Evolutionary conservation across 2,888 invertebrate species (phyloP), one percentile per base, ranked within the genome.

Genomic region (Abscondita cerata): DNA sequence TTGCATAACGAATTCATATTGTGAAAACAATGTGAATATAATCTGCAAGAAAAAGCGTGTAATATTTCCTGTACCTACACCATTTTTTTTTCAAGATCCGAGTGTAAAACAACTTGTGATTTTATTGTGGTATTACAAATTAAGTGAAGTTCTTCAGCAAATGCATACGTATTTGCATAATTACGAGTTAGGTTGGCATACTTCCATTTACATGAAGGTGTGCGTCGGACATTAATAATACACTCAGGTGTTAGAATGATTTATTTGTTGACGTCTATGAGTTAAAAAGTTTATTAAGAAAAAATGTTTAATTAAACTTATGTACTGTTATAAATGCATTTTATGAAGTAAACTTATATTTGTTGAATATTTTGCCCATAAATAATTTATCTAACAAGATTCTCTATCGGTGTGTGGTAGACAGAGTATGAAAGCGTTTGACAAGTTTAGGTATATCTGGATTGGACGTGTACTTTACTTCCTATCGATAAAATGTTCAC

Each of bases 111-210:
- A 25, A 25, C 25, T 25, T 6, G 6, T 25, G 25, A 25, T 25
- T 25, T 25, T 25, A 50, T 56, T 40, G 40, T 48, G 16, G 19
- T n/a, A 56, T 48, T 25, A 48, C 48, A 12, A 56, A n/a, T 33
- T 59, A 25, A 34, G 46, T 59, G 25, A 46, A 9, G 47, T 53
- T 54, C 54, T 60, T 60, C 54, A 67, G 68, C 65, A 69, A 70
- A 70, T 65, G 69, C 62, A 57, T 56, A 64, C 62, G 68, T 65
- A 73, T 73, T 70, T 72, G 70, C 71, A 72, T 71, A 71, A 73
- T 73, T 72, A 71, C 68, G 70, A 67, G 66, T 67, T 69, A 66
- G 66, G 64, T 68, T 72, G 72, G 70, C 73, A 72, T 71, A 72
- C 68, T 68, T 73, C 71, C 69, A 72, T 66, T 67, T 64, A 65